phyloP scores from a whole-genome alignment of 1,140 invertebrate genomes.

The Eubasilissa regina region DNA sequence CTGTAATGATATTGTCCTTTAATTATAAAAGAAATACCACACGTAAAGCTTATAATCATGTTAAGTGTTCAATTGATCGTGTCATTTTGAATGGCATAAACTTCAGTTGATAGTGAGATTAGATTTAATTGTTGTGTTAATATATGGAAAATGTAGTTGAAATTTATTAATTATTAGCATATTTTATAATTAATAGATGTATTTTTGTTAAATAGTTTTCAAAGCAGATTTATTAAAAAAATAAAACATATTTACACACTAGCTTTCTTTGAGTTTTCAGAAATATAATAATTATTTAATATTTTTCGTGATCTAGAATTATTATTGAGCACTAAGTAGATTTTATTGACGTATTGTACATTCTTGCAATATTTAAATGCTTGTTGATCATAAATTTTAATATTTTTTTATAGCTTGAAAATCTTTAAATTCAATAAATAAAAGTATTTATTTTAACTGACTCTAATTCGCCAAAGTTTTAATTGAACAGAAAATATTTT shows the following conservation, averaged over 20 bases:
- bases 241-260: background rate
- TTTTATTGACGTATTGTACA: too few species aligned
- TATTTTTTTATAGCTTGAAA: background rate
- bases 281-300: too few species aligned
- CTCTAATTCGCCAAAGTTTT: too few species aligned
- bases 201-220: background rate
- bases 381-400: background rate
- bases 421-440: too few species aligned
- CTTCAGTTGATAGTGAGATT: constrained; percentile 44
- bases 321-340: too few species aligned
- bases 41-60: constrained; percentile 35
- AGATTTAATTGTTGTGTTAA: constrained; percentile 31
- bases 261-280: background rate
- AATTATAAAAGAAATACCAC: constrained; percentile 10
- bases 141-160: constrained; percentile 9
- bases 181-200: constrained; percentile 24
- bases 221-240: background rate
- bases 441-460: too few species aligned
- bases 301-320: too few species aligned
- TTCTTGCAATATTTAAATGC: too few species aligned
- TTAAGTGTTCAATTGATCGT: constrained; percentile 37
- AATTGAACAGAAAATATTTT: too few species aligned
- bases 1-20: constrained; percentile 18
- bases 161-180: constrained; percentile 28
- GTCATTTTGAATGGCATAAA: constrained; percentile 22